phyloP scores from a whole-genome alignment of 2,888 invertebrate species.

The Hypsopygia costalis region DNA sequence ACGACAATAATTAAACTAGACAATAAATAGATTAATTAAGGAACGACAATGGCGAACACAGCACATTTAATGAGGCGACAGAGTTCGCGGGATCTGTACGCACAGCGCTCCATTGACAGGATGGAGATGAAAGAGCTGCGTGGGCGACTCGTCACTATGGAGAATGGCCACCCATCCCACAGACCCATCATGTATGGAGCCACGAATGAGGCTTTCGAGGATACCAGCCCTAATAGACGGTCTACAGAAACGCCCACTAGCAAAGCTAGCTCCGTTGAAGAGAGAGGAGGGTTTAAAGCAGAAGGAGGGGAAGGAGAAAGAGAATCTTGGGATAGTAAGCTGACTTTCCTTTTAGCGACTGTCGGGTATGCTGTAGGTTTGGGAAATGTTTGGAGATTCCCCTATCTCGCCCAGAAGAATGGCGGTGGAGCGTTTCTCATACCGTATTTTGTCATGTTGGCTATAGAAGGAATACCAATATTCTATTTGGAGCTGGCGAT shows the following conservation, averaged over 20 bases:
- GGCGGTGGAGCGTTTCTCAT: constrained; percentile 98
- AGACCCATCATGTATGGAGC: constrained; percentile 88
- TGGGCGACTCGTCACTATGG: constrained; percentile 87
- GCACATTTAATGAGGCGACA: constrained; percentile 93
- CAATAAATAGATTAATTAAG: constrained; percentile 26
- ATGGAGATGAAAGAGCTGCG: constrained; percentile 93
- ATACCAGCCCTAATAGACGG: constrained; percentile 66
- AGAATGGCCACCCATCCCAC: constrained; percentile 81
- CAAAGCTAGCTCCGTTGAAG: constrained; percentile 84
- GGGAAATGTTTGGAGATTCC: constrained; percentile 97
- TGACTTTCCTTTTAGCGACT: constrained; percentile 95
- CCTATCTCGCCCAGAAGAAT: constrained; percentile 96
- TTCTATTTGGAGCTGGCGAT: constrained; percentile 97
- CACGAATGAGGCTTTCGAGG: constrained; percentile 90
- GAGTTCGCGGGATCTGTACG: constrained; percentile 91
- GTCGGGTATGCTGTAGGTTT: constrained; percentile 96
- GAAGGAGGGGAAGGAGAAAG: constrained; percentile 88
- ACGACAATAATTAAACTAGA: constrained; percentile 35
- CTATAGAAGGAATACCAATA: constrained; percentile 96
- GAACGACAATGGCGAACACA: constrained; percentile 89
- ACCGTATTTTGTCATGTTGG: constrained; percentile 97
- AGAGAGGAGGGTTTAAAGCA: constrained; percentile 83
- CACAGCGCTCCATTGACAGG: constrained; percentile 90
- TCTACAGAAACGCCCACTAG: constrained; percentile 74
- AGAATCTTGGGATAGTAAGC: constrained; percentile 96